Evolutionary conservation across 2,888 invertebrate genomes (phyloP).

Genomic region (Diarsia brunnea): DNA sequence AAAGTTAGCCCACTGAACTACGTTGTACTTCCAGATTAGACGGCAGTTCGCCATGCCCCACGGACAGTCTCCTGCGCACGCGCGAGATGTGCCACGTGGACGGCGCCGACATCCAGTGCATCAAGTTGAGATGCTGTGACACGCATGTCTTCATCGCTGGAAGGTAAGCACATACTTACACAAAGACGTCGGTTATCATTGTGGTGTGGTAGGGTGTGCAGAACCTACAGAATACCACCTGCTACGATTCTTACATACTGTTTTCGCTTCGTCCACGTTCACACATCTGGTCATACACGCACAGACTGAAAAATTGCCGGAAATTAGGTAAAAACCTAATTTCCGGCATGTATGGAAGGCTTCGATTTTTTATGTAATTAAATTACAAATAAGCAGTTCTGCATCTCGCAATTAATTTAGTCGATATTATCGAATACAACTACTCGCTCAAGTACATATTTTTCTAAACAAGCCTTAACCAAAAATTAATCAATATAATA

Average conservation of each 20-base stretch:
- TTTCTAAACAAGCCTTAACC: too few relatives aligned
- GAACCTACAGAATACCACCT: not conserved
- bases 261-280: not conserved
- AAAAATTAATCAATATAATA: too few relatives aligned
- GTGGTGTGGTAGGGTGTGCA: not conserved
- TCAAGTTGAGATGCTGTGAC: conserved; percentile 91
- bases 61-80: conserved; percentile 91
- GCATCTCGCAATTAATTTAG: not conserved
- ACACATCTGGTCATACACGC: not conserved
- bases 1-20: not conserved
- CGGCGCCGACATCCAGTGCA: conserved; percentile 92
- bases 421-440: not conserved
- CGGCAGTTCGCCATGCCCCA: conserved; percentile 88
- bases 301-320: not conserved
- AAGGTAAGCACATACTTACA: conserved; percentile 81
- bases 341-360: not conserved
- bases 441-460: too few relatives aligned
- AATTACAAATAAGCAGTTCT: not conserved
- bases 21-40: conserved; percentile 76
- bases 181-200: too few relatives aligned
- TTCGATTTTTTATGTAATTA: not conserved
- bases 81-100: conserved; percentile 91
- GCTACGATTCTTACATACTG: not conserved
- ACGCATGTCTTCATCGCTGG: conserved; percentile 92
- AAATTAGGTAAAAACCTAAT: not conserved